Evolutionary conservation across 2,888 invertebrate genomes (phyloP).

Genomic region (Germaria angustata): DNA sequence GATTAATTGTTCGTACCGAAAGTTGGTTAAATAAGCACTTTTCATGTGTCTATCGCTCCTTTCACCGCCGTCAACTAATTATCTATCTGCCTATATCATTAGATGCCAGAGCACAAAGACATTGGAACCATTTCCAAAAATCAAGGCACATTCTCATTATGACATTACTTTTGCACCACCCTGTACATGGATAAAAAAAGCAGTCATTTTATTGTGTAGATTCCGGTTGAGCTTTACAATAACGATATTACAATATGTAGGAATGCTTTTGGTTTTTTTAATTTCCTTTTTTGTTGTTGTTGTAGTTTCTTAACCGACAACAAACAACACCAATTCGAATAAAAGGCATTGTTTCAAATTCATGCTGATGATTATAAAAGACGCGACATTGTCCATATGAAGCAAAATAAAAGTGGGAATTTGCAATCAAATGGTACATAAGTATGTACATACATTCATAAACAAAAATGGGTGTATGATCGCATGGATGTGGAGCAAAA

Average conservation of each 20-base stretch:
- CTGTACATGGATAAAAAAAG: no score
- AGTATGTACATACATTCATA: neutral
- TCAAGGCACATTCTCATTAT: no score
- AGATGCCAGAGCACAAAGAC: no score
- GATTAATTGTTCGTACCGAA: no score
- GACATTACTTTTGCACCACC: no score
- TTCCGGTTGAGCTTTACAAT: conserved; percentile 1
- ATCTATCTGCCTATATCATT: no score
- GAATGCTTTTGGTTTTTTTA: conserved; percentile 41
- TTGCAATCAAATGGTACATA: neutral
- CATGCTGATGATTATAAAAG: conserved; percentile 43
- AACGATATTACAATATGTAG: conserved; percentile 37
- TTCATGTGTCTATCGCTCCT: no score
- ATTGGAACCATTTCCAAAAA: no score
- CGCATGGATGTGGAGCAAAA: conserved; percentile 31
- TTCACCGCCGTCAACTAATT: no score
- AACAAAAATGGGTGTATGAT: neutral
- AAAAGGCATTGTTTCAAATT: conserved; percentile 38
- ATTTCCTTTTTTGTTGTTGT: conserved; percentile 3
- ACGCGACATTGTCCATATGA: conserved; percentile 53
- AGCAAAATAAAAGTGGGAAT: neutral
- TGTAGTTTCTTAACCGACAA: neutral
- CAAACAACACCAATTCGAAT: conserved; percentile 10
- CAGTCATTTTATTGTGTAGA: no score
- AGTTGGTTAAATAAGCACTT: no score